A percentile compares a stretch with the other conserved stretches of the same genome.
Evolutionary conservation across 2,888 invertebrate genomes (phyloP).

Genomic region (Caenorhabditis sulstoni): DNA sequence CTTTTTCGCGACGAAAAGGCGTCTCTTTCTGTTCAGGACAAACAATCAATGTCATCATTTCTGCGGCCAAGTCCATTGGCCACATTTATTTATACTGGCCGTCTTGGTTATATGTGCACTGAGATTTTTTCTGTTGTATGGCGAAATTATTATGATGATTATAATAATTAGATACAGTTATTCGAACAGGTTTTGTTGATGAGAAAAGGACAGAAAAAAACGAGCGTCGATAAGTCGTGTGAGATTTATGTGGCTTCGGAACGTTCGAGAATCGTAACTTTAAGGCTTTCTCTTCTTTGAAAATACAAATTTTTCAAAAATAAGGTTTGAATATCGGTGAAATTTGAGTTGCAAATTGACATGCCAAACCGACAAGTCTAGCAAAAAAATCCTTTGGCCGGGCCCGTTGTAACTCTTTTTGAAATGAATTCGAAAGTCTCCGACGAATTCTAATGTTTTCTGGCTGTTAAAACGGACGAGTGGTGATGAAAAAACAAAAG

Average conservation of each 20-base stretch:
- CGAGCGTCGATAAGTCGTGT: no score
- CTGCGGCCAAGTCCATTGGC: conserved; percentile 32
- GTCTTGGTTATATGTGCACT: neutral
- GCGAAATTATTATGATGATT: conserved; percentile 19
- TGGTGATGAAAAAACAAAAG: conserved; percentile 13
- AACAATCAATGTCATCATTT: conserved; percentile 58
- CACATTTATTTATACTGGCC: conserved; percentile 42
- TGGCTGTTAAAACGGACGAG: neutral
- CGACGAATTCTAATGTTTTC: neutral
- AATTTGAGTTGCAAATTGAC: no score
- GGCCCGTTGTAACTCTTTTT: no score
- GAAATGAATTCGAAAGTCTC: no score
- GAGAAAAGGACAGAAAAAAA: conserved; percentile 1
- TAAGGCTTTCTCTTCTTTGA: no score
- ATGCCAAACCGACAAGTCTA: no score
- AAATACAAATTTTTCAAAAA: no score
- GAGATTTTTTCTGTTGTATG: conserved; percentile 1
- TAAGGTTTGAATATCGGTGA: no score
- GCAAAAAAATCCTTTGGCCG: no score
- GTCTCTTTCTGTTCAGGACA: conserved; percentile 37
- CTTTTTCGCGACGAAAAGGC: conserved; percentile 16
- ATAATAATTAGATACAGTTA: conserved; percentile 34
- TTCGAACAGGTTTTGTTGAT: conserved; percentile 20
- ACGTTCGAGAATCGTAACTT: no score
- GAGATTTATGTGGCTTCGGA: neutral